Conservation (phyloP, 2,113 vertebrate species). For the Hypocryptadius cinnamomeus region DNA sequence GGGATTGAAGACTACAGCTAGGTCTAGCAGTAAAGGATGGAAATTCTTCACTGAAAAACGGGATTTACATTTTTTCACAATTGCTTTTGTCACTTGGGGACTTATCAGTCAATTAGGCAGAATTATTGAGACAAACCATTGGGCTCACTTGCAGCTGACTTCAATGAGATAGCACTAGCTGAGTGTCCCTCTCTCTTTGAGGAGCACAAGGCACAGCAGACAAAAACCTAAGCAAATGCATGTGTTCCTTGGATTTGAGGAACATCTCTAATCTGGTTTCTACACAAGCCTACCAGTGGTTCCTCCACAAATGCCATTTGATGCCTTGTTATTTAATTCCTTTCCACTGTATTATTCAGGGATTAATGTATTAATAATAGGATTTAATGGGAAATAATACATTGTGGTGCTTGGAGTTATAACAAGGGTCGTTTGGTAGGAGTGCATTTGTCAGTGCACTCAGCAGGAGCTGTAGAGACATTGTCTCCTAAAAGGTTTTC, state of each 20-base stretch:
- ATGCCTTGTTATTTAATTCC: neutral
- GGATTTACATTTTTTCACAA: neutral
- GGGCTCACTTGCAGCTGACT: neutral
- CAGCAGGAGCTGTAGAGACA: neutral
- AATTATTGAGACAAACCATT: neutral
- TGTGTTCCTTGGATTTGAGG: neutral
- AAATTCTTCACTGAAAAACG: neutral
- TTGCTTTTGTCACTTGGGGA: neutral
- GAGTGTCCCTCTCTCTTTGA: neutral
- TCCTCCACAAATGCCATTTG: neutral
- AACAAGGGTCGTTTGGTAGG: neutral
- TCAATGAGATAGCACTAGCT: neutral
- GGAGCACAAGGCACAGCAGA: neutral
- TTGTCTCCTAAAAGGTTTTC: neutral
- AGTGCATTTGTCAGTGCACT: neutral
- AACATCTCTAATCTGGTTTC: neutral
- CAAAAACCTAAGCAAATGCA: neutral
- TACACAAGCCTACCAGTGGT: neutral
- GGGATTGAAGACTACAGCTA: neutral
- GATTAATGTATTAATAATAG: neutral
- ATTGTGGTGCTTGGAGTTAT: neutral
- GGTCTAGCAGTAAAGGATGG: neutral
- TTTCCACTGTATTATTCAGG: neutral
- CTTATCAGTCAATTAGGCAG: neutral
- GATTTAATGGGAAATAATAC: neutral